These are phyloP conservation scores for Styela clava DNA, from an alignment of 23 tunicate genomes.

Conservation along the genomic window DNA sequence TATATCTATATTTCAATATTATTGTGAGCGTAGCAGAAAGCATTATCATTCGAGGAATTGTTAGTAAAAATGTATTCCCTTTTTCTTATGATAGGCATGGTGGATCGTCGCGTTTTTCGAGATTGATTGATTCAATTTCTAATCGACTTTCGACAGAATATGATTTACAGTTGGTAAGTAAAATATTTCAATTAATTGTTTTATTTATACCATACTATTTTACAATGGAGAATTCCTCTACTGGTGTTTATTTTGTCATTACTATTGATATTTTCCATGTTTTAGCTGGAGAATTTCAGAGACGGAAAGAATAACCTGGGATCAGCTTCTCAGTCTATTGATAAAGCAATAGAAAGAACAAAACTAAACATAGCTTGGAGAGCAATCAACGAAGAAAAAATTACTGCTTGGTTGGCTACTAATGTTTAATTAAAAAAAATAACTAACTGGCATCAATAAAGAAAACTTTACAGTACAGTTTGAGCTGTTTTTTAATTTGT, in stretches of 20 bases:
- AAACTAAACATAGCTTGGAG: slow-evolving; percentile 58
- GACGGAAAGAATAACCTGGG: slow-evolving; percentile 30
- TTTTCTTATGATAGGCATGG: no score
- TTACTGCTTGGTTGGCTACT: slow-evolving; percentile 36
- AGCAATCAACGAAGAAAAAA: slow-evolving; percentile 31
- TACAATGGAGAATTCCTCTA: no score
- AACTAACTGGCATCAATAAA: no score
- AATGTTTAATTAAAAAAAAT: neutral
- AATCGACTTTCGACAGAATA: slow-evolving; percentile 48
- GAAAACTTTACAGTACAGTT: no score
- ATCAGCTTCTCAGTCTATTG: slow-evolving; percentile 26
- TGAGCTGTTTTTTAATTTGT: no score
- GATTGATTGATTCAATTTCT: slow-evolving; percentile 14
- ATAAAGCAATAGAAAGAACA: slow-evolving; percentile 51
- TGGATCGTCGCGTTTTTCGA: slow-evolving; percentile 23
- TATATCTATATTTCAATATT: no score
- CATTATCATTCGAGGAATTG: no score
- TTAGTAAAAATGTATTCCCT: no score
- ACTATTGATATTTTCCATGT: no score
- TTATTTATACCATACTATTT: no score
- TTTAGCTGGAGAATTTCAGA: slow-evolving; percentile 44
- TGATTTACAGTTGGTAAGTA: slow-evolving; percentile 42
- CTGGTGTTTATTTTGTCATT: no score
- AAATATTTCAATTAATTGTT: neutral
- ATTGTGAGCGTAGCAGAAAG: no score